Evolutionary conservation across 2,113 vertebrate species (phyloP), one percentile per base, ranked within the genome.

Genomic region (Salvelinus fontinalis): DNA sequence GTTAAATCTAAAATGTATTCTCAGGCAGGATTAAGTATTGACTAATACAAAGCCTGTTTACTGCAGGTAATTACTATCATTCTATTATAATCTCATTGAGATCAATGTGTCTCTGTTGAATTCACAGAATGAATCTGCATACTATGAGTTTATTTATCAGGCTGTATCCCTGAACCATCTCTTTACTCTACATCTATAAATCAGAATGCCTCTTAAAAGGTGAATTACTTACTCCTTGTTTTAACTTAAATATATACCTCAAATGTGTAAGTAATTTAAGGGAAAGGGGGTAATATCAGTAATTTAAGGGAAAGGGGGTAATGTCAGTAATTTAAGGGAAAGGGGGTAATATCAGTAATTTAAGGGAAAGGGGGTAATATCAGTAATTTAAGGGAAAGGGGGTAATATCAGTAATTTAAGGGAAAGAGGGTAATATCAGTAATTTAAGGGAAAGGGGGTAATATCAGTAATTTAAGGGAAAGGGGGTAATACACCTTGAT

Each of bases 21-120:
- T 12, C 18, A 70, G 20, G 39, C 20, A 70, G 67, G 34, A 70
- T 70, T 44, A 70, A 9, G 27, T 70, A 44, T 70, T 70, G 67
- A 70, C 27, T 11, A n/a, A 48, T 70, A 8, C 39, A 70, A 70
- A 70, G 67, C 67, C 39, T 44, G 39, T 51, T 70, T 70, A n/a
- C 67, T 44, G 13, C 34, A 70, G n/a, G 39, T 70, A 70, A 48
- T 70, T 48, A 39, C 29, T 18, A 67, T 51, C 49, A 51, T 11
- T 51, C 34, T 70, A 6, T 20, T 11, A 13, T 12, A 22, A 8
- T 22, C n/a, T 12, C 8, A 3, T 22, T 48, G n/a, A 70, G 9
- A 48, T 70, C 20, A 51, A 16, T 44, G n/a, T 70, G 18, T 44
- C 26, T 70, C 39, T 39, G 67, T 48, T n/a, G 67, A 22, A 24